Evolutionary conservation across 2,797 vertebrate genomes (phyloP).

Genomic region (Epinephelus malabaricus): DNA sequence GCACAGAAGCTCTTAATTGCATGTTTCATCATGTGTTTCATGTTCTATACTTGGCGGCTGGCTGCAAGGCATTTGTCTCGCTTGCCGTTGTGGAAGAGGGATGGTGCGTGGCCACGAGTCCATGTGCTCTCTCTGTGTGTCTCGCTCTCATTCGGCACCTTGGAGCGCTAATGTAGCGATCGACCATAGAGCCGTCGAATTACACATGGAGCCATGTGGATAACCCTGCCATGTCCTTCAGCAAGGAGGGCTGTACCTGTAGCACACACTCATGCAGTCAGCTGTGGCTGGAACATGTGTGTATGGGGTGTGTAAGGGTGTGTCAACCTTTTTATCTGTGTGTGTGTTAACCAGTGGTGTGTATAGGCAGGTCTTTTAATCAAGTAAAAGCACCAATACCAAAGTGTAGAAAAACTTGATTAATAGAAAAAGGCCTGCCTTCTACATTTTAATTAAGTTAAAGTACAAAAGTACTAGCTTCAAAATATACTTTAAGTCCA

Average conservation of each 20-base stretch:
- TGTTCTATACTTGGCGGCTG: conserved; percentile 77
- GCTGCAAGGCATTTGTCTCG: conserved; percentile 81
- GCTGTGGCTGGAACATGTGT: neutral
- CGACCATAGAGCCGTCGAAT: conserved; percentile 57
- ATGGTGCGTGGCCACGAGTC: conserved; percentile 61
- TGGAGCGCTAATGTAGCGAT: conserved; percentile 62
- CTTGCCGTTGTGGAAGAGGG: conserved; percentile 69
- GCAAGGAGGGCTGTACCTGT: conserved; percentile 43
- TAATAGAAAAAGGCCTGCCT: too few relatives aligned
- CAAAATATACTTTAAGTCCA: too few relatives aligned
- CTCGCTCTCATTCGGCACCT: conserved; percentile 54
- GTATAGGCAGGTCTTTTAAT: too few relatives aligned
- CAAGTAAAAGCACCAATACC: too few relatives aligned
- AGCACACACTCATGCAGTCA: conserved; percentile 7
- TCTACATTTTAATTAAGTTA: too few relatives aligned
- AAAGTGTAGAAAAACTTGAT: too few relatives aligned
- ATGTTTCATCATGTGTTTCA: conserved; percentile 85
- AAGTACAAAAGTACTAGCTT: too few relatives aligned
- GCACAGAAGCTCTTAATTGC: conserved; percentile 82
- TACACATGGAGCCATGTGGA: conserved; percentile 53
- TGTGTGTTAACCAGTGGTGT: conserved; percentile 5
- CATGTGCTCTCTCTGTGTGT: conserved; percentile 40
- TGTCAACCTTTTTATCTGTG: neutral
- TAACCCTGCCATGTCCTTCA: conserved; percentile 74
- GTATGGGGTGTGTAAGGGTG: neutral